These are phyloP conservation scores for Escarpia spicata DNA, from an alignment of 2,888 invertebrate genomes.

Conservation along the genomic window DNA sequence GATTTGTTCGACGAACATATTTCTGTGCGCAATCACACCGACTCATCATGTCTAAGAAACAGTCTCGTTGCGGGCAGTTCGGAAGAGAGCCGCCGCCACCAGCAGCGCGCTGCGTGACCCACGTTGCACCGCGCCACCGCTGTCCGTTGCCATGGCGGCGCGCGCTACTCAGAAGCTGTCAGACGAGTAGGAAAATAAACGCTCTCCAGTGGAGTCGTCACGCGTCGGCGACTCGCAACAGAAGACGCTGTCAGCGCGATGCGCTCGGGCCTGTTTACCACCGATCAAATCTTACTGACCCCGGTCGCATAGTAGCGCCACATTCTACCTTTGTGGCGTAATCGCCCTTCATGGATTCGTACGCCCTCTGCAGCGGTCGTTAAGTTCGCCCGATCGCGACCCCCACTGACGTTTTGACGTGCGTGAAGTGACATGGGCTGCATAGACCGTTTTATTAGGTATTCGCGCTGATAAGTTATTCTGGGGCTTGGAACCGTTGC, in stretches of 20 bases:
- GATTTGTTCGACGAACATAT: not conserved
- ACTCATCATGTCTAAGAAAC: not conserved
- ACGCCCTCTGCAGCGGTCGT: slow-evolving; percentile 3
- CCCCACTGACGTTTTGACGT: not conserved
- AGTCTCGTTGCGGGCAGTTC: not conserved
- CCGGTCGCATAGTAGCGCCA: not conserved
- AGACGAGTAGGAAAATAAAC: not conserved
- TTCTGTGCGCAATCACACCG: not conserved
- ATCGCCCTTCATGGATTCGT: not conserved
- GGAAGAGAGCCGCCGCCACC: not conserved
- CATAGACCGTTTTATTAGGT: not conserved
- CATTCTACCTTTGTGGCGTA: not conserved
- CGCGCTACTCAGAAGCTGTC: not conserved
- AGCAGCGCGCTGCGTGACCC: not conserved
- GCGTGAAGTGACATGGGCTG: not conserved
- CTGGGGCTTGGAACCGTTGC: no score
- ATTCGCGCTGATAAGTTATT: not conserved
- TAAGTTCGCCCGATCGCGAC: not conserved
- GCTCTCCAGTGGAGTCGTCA: not conserved
- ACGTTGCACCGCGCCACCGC: not conserved
- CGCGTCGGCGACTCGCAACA: not conserved
- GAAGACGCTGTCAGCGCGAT: not conserved
- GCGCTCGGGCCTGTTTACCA: not conserved
- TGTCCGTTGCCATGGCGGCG: not conserved
- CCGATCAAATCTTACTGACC: not conserved